Evolutionary conservation across 2,797 vertebrate species (phyloP).

Genomic region (Tokudaia tokunoshimensis): DNA sequence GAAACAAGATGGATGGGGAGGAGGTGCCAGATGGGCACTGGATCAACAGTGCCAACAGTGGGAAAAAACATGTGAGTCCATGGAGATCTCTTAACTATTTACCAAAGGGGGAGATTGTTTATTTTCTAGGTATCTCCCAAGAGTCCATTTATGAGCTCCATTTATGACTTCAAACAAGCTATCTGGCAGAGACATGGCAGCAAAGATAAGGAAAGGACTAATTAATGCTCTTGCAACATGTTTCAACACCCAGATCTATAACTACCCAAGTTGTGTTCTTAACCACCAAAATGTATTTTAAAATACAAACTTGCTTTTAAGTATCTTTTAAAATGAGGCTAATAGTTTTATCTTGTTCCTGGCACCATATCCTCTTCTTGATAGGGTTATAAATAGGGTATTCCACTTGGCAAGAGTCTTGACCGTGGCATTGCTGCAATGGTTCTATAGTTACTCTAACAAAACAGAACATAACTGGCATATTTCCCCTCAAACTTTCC

Average conservation of each 20-base stretch:
- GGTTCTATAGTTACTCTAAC: slow-evolving; percentile 80
- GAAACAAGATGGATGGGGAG: slow-evolving; percentile 10
- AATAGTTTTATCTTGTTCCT: slow-evolving; percentile 86
- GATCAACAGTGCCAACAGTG: slow-evolving; percentile 37
- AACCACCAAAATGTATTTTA: slow-evolving; percentile 84
- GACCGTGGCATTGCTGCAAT: slow-evolving; percentile 65
- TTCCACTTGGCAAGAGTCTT: slow-evolving; percentile 70
- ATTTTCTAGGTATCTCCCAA: slow-evolving; percentile 75
- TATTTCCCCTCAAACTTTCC: slow-evolving; percentile 79
- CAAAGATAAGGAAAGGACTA: slow-evolving; percentile 87
- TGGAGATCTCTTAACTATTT: slow-evolving; percentile 75
- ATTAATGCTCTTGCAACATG: slow-evolving; percentile 86
- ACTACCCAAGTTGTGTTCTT: slow-evolving; percentile 82
- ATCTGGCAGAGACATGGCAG: slow-evolving; percentile 81
- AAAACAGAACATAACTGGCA: slow-evolving; percentile 78
- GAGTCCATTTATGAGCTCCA: slow-evolving; percentile 85
- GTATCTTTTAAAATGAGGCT: slow-evolving; percentile 82
- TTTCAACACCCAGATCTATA: slow-evolving; percentile 87
- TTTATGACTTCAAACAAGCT: slow-evolving; percentile 84
- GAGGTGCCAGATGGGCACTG: slow-evolving; percentile 23
- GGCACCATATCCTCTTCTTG: slow-evolving; percentile 78
- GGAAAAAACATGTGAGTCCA: background rate
- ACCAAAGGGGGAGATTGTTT: slow-evolving; percentile 71
- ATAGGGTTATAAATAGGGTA: slow-evolving; percentile 74
- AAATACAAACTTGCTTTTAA: slow-evolving; percentile 85